Evolutionary conservation across 2,888 invertebrate genomes (phyloP), one percentile per base, ranked within the genome.

Genomic region (Plusia festucae): DNA sequence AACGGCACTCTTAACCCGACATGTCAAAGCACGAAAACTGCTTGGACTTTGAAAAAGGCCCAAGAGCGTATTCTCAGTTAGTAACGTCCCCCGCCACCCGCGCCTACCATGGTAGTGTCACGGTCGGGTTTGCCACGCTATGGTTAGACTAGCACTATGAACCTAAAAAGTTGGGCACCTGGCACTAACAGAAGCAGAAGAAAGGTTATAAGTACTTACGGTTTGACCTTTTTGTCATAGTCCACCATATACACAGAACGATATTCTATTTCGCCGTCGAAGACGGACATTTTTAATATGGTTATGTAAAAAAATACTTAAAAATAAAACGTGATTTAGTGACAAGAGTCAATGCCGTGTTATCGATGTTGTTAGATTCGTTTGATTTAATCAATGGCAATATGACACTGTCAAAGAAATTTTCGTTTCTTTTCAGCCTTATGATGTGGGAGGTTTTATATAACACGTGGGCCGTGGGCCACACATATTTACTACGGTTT

Each of bases 191-290:
- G 27, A 8, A 34, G 15, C 34, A 13, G 40, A n/a, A 5, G n/a
- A 40, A 13, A 40, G 40, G 27, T 7, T 30, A 30, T 18, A 20
- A n/a, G 1, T 22, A 84, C 93, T 88, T 79, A 94, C 94, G 91
- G 91, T 80, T 90, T 93, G 22, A 73, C 70, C 57, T 93, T 93
- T 64, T 85, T 89, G 0, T 60, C 81, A 69, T 64, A 94, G 69
- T 95, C 94, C 8, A 90, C 88, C 93, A 92, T 94, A 52, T 93
- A 92, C 0, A 91, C 88, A 0, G 93, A 88, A 5, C 76, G 84
- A 59, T 88, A 94, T 1, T 95, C 94, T 15, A 95, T 94, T 78
- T 94, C 94, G n/a, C 94, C 94, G 51, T 93, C 93, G 70, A 94
- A 94, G 13, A 93, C 93, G 0, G 94, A 93, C 94, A 94, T 94